Evolutionary conservation across 1,140 invertebrate genomes (phyloP), one percentile per base, ranked within the genome.

Genomic region (Microplitis mediator): DNA sequence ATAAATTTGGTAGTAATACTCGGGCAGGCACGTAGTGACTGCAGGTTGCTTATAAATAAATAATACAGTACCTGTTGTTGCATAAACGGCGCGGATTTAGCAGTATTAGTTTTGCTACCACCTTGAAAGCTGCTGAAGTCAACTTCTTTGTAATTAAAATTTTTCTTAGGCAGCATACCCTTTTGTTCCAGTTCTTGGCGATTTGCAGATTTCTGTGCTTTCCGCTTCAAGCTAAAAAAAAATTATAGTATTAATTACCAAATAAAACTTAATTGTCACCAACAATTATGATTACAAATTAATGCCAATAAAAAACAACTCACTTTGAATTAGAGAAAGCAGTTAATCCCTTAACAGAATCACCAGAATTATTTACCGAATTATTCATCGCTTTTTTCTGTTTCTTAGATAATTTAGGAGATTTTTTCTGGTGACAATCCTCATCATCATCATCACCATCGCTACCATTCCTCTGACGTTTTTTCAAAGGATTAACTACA

Each of bases 61-160:
- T 6, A 68, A 61, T 32, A 58, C 6, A 36, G 73, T 77, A 82
- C 82, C 72, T 74, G 67, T 35, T 75, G 72, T 36, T 79, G 74
- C 13, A 78, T 63, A 56, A 84, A 81, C 2, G 72, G 66, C 1
- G 74, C 56, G 34, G 69, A 60, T 31, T 74, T 74, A 3, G 73
- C 5, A 3, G 5, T 14, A n/a, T 74, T 32, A 14, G 14, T 3
- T 69, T 69, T 78, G 67, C 84, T 86, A 6, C 84, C 84, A 56
- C 84, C 84, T 79, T 84, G 82, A 68, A 86, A 86, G 61, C 77
- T 79, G 65, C 74, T 83, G 32, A 86, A 85, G 34, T 85, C 82
- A 5, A 86, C 80, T 0, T 63, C 23, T 73, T 79, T 78, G 35
- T 85, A 86, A 69, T 84, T 73, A 36, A 84, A 86, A 32, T 60